Conservation (phyloP, 2,113 vertebrate genomes). For the Parus major region DNA sequence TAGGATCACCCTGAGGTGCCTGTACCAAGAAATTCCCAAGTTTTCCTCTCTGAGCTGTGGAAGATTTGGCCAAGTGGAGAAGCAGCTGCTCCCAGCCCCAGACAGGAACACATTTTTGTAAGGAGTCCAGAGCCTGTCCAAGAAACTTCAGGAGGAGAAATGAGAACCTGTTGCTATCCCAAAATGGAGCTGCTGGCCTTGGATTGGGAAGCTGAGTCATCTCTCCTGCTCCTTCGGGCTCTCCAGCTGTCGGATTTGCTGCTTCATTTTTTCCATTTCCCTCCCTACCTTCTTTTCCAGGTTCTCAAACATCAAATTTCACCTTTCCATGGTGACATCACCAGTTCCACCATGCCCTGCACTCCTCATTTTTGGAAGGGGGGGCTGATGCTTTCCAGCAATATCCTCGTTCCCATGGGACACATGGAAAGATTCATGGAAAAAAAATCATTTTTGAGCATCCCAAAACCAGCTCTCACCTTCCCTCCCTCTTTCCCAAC, state of each 20-base stretch:
- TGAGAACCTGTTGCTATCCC: background rate
- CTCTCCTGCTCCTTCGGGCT: slow-evolving; percentile 11
- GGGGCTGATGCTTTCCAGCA: background rate
- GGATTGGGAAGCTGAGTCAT: slow-evolving; percentile 40
- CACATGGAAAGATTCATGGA: background rate
- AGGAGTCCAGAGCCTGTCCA: background rate
- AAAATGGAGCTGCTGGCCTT: background rate
- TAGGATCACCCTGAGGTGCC: background rate
- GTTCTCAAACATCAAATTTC: background rate
- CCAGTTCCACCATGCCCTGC: background rate
- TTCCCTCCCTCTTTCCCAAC: background rate
- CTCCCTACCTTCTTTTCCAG: background rate
- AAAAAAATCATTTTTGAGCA: background rate
- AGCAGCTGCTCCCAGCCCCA: slow-evolving; percentile 3
- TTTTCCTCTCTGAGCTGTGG: background rate
- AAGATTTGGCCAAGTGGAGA: background rate
- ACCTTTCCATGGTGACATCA: background rate
- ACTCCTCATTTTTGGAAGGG: background rate
- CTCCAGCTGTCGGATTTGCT: slow-evolving; percentile 22
- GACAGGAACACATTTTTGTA: slow-evolving; percentile 9
- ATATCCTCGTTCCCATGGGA: background rate
- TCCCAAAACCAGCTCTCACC: background rate
- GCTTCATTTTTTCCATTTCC: slow-evolving; percentile 36
- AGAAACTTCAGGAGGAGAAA: background rate
- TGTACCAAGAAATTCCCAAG: background rate